Evolutionary conservation across 2,888 invertebrate species (phyloP).

Genomic region (Caenorhabditis sp.): DNA sequence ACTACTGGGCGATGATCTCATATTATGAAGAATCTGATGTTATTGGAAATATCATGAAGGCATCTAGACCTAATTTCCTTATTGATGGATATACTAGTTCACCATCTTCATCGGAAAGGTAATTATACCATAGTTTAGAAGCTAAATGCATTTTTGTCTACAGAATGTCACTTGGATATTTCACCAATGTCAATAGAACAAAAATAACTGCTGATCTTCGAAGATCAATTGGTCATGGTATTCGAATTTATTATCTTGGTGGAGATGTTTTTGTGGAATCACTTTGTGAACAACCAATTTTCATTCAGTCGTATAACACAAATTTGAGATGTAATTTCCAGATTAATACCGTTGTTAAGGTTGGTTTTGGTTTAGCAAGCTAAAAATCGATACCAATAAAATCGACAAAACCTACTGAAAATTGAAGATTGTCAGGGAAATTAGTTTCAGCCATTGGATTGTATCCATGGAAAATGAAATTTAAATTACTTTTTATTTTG

Average conservation of each 20-base stretch:
- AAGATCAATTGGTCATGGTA: slow-evolving; percentile 78
- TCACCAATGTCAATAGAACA: slow-evolving; percentile 15
- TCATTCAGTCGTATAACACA: slow-evolving; percentile 97
- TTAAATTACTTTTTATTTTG: no score
- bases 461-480: no score
- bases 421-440: no score
- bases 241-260: slow-evolving; percentile 93
- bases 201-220: neutral
- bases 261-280: slow-evolving; percentile 89
- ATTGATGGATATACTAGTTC: slow-evolving; percentile 3
- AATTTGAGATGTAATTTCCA: slow-evolving; percentile 79
- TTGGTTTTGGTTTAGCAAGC: slow-evolving; percentile 8
- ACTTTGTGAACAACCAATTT: slow-evolving; percentile 93
- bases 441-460: no score
- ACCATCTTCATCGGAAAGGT: neutral
- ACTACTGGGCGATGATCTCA: slow-evolving; percentile 11
- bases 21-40: slow-evolving; percentile 17
- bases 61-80: neutral
- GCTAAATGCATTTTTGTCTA: no score
- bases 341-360: slow-evolving; percentile 19
- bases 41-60: neutral
- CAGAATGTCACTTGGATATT: slow-evolving; percentile 32
- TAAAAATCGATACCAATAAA: no score
- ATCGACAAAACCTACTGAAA: no score
- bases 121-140: no score